Conservation (phyloP, 1,140 invertebrate genomes). For the Cydia splendana region DNA sequence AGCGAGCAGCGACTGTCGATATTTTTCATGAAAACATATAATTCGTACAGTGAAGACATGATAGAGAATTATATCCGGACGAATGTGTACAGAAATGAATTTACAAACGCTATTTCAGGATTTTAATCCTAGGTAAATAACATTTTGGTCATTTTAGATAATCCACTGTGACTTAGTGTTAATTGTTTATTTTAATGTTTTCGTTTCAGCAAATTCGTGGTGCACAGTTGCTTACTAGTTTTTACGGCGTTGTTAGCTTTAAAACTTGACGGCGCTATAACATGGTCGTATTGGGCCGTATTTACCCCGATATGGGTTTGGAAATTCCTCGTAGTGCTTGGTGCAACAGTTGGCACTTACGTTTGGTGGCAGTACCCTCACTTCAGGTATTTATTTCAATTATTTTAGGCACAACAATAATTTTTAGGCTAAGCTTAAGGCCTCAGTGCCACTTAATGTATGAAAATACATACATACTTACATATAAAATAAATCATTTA, state of each 20-base stretch:
- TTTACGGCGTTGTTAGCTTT: slow-evolving; percentile 95
- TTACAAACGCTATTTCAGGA: slow-evolving; percentile 94
- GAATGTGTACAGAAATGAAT: slow-evolving; percentile 86
- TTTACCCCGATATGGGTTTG: slow-evolving; percentile 98
- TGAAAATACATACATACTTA: no score
- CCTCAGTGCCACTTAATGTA: no score
- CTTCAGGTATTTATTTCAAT: slow-evolving; percentile 83
- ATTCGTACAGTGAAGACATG: slow-evolving; percentile 44
- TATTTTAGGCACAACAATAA: neutral
- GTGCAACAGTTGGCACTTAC: slow-evolving; percentile 93
- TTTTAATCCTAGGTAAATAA: slow-evolving; percentile 92
- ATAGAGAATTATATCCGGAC: slow-evolving; percentile 42
- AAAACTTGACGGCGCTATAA: slow-evolving; percentile 90
- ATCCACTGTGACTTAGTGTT: slow-evolving; percentile 27
- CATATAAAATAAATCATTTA: no score
- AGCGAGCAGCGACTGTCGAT: neutral
- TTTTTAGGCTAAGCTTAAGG: no score
- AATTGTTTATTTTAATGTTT: slow-evolving; percentile 50
- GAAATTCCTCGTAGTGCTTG: slow-evolving; percentile 94
- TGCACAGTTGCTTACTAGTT: slow-evolving; percentile 94
- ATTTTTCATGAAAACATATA: slow-evolving; percentile 6
- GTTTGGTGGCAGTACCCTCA: slow-evolving; percentile 97
- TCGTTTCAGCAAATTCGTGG: slow-evolving; percentile 94
- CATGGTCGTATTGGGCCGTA: slow-evolving; percentile 96
- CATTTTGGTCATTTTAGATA: slow-evolving; percentile 6